Evolutionary conservation across 2,888 invertebrate species (phyloP).

Genomic region (Coelogynopora nodosa): DNA sequence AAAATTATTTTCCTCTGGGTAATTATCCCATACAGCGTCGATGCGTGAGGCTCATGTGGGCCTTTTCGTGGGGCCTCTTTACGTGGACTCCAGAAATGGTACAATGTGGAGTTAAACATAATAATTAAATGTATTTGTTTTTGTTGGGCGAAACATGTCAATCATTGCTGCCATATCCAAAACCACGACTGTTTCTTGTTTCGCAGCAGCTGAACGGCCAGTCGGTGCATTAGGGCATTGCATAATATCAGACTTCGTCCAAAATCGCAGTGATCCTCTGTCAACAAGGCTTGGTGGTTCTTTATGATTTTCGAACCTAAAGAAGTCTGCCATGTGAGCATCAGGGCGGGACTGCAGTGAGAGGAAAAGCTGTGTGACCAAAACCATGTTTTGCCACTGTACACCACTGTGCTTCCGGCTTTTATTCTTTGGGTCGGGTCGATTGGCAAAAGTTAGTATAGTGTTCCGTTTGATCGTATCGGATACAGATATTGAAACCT

Average conservation of each 20-base stretch:
- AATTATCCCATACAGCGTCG: too few relatives aligned
- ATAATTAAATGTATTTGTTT: too few relatives aligned
- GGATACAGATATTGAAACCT: background rate
- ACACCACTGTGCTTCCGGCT: conserved; percentile 17
- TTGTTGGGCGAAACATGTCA: too few relatives aligned
- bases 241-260: conserved; percentile 19
- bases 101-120: too few relatives aligned
- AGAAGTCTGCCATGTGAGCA: background rate
- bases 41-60: too few relatives aligned
- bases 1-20: too few relatives aligned
- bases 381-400: conserved; percentile 17
- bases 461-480: conserved; percentile 4
- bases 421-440: conserved; percentile 16
- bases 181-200: too few relatives aligned
- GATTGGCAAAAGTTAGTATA: conserved; percentile 18
- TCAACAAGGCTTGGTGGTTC: background rate
- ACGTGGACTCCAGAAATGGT: too few relatives aligned
- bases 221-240: too few relatives aligned
- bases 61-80: too few relatives aligned
- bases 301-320: conserved; percentile 2
- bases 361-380: conserved; percentile 19
- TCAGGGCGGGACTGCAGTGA: conserved; percentile 23
- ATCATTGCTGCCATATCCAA: too few relatives aligned
- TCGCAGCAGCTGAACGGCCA: too few relatives aligned
- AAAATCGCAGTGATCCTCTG: conserved; percentile 12